phyloP scores from a whole-genome alignment of 1,140 invertebrate species.

The Atopsyche davidsoni region DNA sequence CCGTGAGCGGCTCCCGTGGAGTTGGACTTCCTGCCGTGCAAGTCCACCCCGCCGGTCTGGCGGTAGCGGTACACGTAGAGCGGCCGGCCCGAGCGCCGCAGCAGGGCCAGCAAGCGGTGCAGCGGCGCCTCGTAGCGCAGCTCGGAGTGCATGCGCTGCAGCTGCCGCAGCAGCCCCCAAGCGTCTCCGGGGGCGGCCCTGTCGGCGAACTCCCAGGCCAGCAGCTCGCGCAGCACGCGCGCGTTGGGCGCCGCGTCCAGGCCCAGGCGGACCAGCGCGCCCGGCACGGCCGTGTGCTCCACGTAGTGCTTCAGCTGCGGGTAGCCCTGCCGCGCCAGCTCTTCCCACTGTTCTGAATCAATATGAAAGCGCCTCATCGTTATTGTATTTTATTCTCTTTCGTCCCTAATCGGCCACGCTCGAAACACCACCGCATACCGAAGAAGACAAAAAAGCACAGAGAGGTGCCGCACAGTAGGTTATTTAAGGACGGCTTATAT shows the following conservation, averaged over 20 bases:
- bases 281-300: conserved; percentile 44
- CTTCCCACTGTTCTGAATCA: conserved; percentile 44
- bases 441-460: too few relatives aligned
- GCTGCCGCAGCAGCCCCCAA: conserved; percentile 35
- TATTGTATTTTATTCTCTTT: too few relatives aligned
- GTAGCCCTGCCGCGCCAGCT: conserved; percentile 46
- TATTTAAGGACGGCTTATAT: conserved; percentile 24
- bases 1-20: conserved; percentile 54
- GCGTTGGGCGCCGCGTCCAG: conserved; percentile 29
- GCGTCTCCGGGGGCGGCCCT: conserved; percentile 31
- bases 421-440: too few relatives aligned
- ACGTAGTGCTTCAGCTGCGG: conserved; percentile 45
- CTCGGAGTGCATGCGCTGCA: conserved; percentile 40
- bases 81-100: conserved; percentile 37
- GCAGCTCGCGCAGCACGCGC: conserved; percentile 36
- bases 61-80: conserved; percentile 42
- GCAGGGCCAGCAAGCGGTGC: conserved; percentile 38
- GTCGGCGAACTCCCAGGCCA: conserved; percentile 41
- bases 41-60: conserved; percentile 39
- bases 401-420: too few relatives aligned
- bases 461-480: too few relatives aligned
- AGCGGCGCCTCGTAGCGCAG: conserved; percentile 44
- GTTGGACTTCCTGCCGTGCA: conserved; percentile 43
- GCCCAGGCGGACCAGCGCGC: conserved; percentile 39
- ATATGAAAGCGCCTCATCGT: too few relatives aligned